Conservation (phyloP, 1,140 invertebrate species). For the Sesamia nonagrioides region DNA sequence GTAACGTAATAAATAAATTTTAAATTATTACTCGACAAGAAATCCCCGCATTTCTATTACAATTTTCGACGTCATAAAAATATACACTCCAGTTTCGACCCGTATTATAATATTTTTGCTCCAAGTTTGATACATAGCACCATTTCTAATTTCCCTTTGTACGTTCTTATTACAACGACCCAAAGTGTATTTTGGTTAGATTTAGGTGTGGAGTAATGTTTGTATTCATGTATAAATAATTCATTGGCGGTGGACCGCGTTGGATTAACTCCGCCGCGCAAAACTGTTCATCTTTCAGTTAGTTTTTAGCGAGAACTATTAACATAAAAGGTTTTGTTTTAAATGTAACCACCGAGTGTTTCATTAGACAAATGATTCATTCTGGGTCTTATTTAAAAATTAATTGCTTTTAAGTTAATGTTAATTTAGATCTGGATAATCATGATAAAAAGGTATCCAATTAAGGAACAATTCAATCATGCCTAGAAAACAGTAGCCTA, state of each 20-base stretch:
- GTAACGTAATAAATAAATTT: conserved; percentile 31
- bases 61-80: conserved; percentile 49
- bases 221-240: conserved; percentile 47
- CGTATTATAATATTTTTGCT: conserved; percentile 48
- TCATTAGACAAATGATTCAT: conserved; percentile 1
- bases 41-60: conserved; percentile 43
- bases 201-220: background rate
- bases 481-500: too few species aligned
- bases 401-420: background rate
- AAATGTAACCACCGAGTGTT: conserved; percentile 11
- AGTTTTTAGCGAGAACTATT: conserved; percentile 49
- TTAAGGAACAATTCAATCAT: too few species aligned
- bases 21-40: conserved; percentile 26
- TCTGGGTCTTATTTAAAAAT: background rate
- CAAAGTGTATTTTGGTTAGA: conserved; percentile 21
- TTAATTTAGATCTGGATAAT: background rate
- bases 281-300: conserved; percentile 51
- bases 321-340: conserved; percentile 48
- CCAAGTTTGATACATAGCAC: conserved; percentile 41
- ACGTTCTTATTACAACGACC: background rate
- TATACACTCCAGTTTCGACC: conserved; percentile 43
- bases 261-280: conserved; percentile 47
- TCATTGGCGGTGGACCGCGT: conserved; percentile 46
- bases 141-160: background rate
- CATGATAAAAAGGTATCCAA: background rate